Percentiles rank a stretch among this genome's conserved stretches.
These are phyloP conservation scores for Dasypus novemcinctus DNA, from an alignment of 2,113 vertebrate genomes.

Conservation along the genomic window DNA sequence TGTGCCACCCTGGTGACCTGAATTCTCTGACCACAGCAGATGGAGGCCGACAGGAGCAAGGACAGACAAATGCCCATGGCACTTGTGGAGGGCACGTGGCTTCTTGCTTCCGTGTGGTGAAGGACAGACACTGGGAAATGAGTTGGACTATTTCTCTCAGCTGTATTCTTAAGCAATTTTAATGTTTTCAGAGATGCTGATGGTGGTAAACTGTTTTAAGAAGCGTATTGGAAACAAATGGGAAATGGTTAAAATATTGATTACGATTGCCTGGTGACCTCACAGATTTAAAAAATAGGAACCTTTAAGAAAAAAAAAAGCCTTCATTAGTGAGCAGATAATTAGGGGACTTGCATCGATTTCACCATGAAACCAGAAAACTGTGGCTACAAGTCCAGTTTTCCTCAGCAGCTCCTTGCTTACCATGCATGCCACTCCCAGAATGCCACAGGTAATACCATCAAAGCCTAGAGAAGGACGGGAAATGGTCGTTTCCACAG, in stretches of 20 bases:
- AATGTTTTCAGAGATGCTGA: slow-evolving; percentile 51
- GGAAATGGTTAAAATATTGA: slow-evolving; percentile 71
- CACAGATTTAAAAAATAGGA: slow-evolving; percentile 56
- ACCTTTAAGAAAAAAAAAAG: slow-evolving; percentile 68
- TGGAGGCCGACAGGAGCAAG: too few species aligned
- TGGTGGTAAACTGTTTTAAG: slow-evolving; percentile 53
- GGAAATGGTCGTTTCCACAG: slow-evolving; percentile 38
- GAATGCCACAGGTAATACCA: slow-evolving; percentile 28
- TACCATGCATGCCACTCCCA: slow-evolving; percentile 10
- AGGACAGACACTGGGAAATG: slow-evolving; percentile 34
- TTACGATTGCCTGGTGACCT: slow-evolving; percentile 68
- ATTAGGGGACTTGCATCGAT: slow-evolving; percentile 63
- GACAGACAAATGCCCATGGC: too few species aligned
- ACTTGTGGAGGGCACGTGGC: not conserved
- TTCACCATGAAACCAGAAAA: slow-evolving; percentile 73
- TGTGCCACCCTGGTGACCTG: not conserved
- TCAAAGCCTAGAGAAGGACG: slow-evolving; percentile 33
- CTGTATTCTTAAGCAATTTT: slow-evolving; percentile 58
- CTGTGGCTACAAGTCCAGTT: slow-evolving; percentile 13
- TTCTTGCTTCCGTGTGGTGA: not conserved
- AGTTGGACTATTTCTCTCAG: slow-evolving; percentile 6
- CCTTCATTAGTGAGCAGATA: slow-evolving; percentile 69
- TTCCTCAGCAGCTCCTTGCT: slow-evolving; percentile 32
- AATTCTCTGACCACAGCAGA: too few species aligned
- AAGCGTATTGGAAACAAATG: slow-evolving; percentile 61